Base-by-base conservation (phyloP, 2,888 invertebrate genomes). In the Volucella inanis region DNA sequence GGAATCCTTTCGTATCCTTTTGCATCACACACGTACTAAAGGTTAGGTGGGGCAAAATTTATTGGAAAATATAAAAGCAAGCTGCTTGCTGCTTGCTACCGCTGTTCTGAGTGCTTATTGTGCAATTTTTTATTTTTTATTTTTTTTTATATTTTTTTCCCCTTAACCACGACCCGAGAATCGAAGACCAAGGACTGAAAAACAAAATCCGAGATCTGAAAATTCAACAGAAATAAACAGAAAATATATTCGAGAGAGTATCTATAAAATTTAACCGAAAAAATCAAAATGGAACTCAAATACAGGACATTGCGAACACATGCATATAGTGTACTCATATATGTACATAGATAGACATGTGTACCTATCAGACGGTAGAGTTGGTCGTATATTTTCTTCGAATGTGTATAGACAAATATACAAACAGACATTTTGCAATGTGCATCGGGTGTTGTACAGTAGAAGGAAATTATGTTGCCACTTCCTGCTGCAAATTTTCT, bases 401-500 rank as follows among this genome's bases (percentile, higher is more conserved):
- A 22, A 22, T 22, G 18, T 22, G 18, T 22, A 22, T 1, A 22
- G 18, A 64, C 71, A 64, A 31, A 31, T 31, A 31, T 31, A 31
- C 31, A 31, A 31, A 31, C 31, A 31, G 31, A 1, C 31, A 31
- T 31, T 55, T 77, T 76, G 45, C 68, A 31, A n/a, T 78, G 71
- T 65, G 78, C 70, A 79, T 59, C 59, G 64, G 67, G 38, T 80
- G 61, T 55, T 76, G 71, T 67, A 79, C 67, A 57, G 71, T 61
- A 47, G 76, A 68, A 85, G 67, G 65, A 85, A 85, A 85, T 85
- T 80, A 85, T 85, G 84, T 85, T 80, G 84, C 84, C 84, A 85
- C 76, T 85, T 85, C 84, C 84, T 76, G 75, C 84, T 85, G 84
- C 75, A 85, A 85, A 80, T 85, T 76, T 85, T 85, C 84, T 85